Evolutionary conservation across 2,113 vertebrate species (phyloP), one percentile per base, ranked within the genome.

Genomic region (Trichomycterus rosablanca): DNA sequence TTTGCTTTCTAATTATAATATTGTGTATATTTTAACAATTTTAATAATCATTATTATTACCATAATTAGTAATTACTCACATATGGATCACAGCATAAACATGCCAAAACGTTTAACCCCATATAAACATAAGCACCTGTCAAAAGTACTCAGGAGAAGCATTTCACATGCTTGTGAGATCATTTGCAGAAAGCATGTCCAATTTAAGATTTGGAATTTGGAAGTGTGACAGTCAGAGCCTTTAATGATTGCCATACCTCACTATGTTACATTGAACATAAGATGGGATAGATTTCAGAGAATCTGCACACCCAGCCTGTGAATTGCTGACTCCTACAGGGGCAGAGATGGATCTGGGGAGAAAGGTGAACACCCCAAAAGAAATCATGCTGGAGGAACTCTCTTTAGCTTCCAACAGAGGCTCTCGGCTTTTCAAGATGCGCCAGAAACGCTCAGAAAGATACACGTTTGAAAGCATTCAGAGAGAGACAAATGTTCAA

Each of bases 321-420:
- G 11, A 39, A 3, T 32, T 58, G 43, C 8, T 32, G 11, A 68
- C 12, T 67, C 57, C 78, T 83, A 34, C 81, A 97, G 94, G 83
- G 40, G 59, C 77, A 22, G 84, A 78, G 57, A 81, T 95, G 71
- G 87, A 94, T 74, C 86, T 96, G 49, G 96, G 96, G 4, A 95
- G 89, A 79, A 98, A 99, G 74, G 77, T 95, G 74, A 93, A 86
- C 60, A 77, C 83, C 0, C 95, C 95, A 18, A 91, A 86, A 72
- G 96, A 98, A 62, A 97, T 99, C 80, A 98, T 99, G 95, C 78
- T 97, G 72, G 96, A 98, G 48, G 96, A 99, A 67, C 66, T 99
- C 35, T 95, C 94, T 0, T 84, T 92, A 0, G 79, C 90, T 55
- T 88, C 89, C 67, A 98, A 98, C 78, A 89, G 94, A 42, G 96